These are phyloP conservation scores for Calameuta pallipes DNA, from an alignment of 2,888 invertebrate genomes.

Conservation along the genomic window DNA sequence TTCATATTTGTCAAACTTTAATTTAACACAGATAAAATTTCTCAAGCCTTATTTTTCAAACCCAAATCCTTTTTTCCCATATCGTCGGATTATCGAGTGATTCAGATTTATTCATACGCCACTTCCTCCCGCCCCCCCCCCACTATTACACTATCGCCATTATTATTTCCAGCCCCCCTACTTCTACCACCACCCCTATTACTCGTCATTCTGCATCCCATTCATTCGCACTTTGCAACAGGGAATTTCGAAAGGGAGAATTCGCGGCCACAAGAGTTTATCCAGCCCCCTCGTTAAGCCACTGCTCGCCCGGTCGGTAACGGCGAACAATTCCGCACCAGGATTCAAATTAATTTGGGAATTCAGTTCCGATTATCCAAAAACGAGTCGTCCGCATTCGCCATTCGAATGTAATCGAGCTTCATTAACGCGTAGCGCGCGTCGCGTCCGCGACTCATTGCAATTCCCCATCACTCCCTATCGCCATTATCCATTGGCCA, in stretches of 20 bases:
- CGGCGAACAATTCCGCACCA: not conserved
- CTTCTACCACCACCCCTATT: not conserved
- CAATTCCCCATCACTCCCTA: not conserved
- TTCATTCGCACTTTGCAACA: not conserved
- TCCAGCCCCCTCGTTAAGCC: conserved; percentile 11
- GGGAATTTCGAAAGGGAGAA: not conserved
- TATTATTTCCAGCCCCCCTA: not conserved
- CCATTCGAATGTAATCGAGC: not conserved
- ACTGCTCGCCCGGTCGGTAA: not conserved
- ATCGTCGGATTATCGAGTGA: not conserved
- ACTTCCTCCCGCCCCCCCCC: not conserved
- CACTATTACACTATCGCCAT: not conserved
- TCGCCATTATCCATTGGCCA: not conserved
- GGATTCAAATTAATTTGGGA: not conserved
- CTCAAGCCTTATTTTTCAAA: not conserved
- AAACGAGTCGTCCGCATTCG: not conserved
- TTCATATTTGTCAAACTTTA: not conserved
- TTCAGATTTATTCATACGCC: not conserved
- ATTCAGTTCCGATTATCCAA: not conserved
- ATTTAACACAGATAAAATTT: not conserved
- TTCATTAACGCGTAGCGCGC: not conserved
- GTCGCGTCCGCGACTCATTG: not conserved
- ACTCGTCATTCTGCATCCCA: not conserved
- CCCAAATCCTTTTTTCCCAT: not conserved
- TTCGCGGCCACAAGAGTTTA: not conserved